Base-by-base conservation (phyloP, 2,797 vertebrate species). In the Crocidura indochinensis region DNA sequence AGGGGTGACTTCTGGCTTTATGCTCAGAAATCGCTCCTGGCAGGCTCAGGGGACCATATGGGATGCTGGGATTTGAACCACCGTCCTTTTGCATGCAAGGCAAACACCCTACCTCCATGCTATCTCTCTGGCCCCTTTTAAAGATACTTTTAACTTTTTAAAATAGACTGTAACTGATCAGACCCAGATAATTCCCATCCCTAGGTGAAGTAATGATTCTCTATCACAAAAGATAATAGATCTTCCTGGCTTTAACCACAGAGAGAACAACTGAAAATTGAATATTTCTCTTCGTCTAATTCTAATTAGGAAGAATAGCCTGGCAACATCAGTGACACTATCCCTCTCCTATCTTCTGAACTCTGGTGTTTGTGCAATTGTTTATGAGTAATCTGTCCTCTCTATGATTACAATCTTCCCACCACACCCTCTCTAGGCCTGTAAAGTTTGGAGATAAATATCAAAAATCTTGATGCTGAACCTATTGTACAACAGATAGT, bases 201-300 rank as follows among this genome's bases (percentile, higher is more conserved):
- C 60, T 19, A 69, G 31, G 22, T 31, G 67, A 83, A 38, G 22
- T 19, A 1, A 11, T 47, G 27, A 10, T 56, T 12, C 31, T 75
- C 46, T 31, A 27, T 60, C 51, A 17, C 46, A 64, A 84, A 84
- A 72, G 24, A 49, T 71, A 75, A 80, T 9, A 27, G 20, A 9
- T 64, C 56, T 84, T 60, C 69, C 5, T 38, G 5, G 38, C 38
- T 38, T 38, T 38, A 38, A 38, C 38, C 38, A 38, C 38, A 38
- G 38, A 5, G 38, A 38, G 38, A 20, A 46, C 20, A 90, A 51
- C 64, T 46, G 11, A 46, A 78, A 60, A 31, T 78, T 15, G 38
- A 75, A 91, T 38, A 15, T 79, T 74, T n/a, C 38, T 60, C 47
- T 31, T 85, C 82, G 22, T 71, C 77, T 19, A 76, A 92, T 31